Evolutionary conservation across 2,888 invertebrate species (phyloP).

Genomic region (Mythimna lalbum): DNA sequence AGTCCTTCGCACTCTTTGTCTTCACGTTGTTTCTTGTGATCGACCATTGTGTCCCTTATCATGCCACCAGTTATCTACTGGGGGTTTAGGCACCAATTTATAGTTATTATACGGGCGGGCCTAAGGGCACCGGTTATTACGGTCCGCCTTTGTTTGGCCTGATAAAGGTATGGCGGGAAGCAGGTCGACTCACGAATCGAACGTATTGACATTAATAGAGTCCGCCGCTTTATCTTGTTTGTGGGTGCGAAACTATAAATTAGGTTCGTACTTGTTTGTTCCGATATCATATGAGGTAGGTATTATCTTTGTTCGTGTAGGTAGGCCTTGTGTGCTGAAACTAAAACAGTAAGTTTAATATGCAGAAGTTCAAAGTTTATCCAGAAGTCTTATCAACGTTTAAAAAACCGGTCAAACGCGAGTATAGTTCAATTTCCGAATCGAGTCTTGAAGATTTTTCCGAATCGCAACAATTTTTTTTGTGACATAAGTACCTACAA

Average conservation of each 20-base stretch:
- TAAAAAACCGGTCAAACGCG: neutral
- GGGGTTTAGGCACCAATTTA: constrained; percentile 73
- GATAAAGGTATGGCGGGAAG: constrained; percentile 70
- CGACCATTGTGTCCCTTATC: constrained; percentile 80
- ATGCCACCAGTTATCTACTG: constrained; percentile 70
- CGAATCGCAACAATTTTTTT: no score
- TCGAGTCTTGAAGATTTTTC: no score
- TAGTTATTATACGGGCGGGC: constrained; percentile 77
- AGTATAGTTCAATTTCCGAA: no score
- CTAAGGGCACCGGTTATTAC: constrained; percentile 72
- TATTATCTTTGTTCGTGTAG: constrained; percentile 22
- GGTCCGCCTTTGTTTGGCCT: constrained; percentile 73
- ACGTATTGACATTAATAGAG: constrained; percentile 47
- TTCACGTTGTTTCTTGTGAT: constrained; percentile 75
- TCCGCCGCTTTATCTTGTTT: constrained; percentile 51
- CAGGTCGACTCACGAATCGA: constrained; percentile 44
- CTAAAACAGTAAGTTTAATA: neutral
- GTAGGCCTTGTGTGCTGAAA: constrained; percentile 7
- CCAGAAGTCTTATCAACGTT: neutral
- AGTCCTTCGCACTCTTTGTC: constrained; percentile 74
- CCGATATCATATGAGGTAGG: constrained; percentile 4
- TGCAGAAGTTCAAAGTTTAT: neutral
- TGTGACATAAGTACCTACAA: no score
- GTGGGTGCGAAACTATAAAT: constrained; percentile 55
- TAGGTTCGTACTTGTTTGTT: constrained; percentile 35